phyloP scores from a whole-genome alignment of 2,113 vertebrate species.

The Climacteris rufus region DNA sequence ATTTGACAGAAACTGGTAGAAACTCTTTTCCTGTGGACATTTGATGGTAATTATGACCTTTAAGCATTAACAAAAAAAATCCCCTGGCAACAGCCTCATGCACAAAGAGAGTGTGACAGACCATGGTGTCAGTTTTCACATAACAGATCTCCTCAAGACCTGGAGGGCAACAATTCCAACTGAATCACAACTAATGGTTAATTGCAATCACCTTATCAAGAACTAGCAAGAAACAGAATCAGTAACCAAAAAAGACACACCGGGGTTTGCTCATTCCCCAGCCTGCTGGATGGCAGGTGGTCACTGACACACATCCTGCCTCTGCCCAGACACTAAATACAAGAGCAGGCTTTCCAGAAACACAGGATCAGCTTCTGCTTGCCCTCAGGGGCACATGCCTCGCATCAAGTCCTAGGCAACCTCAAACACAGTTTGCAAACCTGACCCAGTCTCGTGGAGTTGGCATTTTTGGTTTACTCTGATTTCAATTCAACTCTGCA shows the following conservation, averaged over 20 bases:
- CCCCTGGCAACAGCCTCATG: background rate
- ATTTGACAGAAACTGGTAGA: background rate
- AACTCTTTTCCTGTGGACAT: background rate
- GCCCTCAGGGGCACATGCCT: accelerated
- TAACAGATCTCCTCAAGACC: background rate
- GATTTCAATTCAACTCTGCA: background rate
- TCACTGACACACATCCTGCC: background rate
- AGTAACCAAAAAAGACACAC: background rate
- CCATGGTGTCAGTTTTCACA: accelerated
- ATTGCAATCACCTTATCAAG: background rate
- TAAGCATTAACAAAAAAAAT: background rate
- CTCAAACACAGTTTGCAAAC: background rate
- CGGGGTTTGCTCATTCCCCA: background rate
- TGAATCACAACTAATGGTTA: background rate
- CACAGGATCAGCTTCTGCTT: background rate
- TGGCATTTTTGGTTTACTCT: background rate
- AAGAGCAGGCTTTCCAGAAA: background rate
- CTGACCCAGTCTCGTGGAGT: background rate
- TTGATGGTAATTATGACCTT: slow-evolving; percentile 30
- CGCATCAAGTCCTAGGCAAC: accelerated
- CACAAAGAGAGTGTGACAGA: background rate
- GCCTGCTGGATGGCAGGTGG: background rate
- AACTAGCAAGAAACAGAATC: background rate
- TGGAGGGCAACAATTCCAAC: background rate
- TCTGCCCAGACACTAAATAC: background rate